Evolutionary conservation across 2,888 invertebrate genomes (phyloP).

Genomic region (Lasius platythorax): DNA sequence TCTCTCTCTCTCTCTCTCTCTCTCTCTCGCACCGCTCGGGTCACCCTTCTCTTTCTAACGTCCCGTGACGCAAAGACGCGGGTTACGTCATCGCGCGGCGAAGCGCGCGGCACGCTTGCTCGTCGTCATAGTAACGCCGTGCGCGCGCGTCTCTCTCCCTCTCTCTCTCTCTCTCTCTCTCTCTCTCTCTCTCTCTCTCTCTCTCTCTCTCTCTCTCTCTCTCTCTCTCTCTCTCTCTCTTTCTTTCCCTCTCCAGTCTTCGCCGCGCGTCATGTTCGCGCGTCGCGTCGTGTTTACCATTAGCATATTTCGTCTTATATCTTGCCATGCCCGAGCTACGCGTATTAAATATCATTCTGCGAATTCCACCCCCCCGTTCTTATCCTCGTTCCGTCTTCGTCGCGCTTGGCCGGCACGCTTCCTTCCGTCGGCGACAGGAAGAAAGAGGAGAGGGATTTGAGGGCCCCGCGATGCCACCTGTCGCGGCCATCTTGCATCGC

Average conservation of each 20-base stretch:
- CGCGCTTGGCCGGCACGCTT: not conserved
- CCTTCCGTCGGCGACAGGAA: not conserved
- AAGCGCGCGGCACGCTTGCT: slow-evolving; percentile 69
- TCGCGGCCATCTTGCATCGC: not conserved
- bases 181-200: not conserved
- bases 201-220: slow-evolving; percentile 44
- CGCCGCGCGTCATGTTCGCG: slow-evolving; percentile 55
- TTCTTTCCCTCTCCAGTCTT: not conserved
- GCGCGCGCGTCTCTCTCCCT: slow-evolving; percentile 18
- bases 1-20: not conserved
- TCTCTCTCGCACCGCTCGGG: not conserved
- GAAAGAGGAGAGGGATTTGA: not conserved
- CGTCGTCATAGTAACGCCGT: slow-evolving; percentile 83
- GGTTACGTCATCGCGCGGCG: slow-evolving; percentile 83
- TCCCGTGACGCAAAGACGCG: slow-evolving; percentile 82
- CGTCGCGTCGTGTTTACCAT: slow-evolving; percentile 72
- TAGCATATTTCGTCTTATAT: slow-evolving; percentile 68
- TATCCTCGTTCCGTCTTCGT: not conserved
- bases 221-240: slow-evolving; percentile 51
- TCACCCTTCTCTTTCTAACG: slow-evolving; percentile 48
- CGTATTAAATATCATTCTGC: slow-evolving; percentile 68
- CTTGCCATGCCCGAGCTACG: slow-evolving; percentile 36
- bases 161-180: too few species aligned
- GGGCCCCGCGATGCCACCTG: not conserved
- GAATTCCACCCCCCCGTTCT: slow-evolving; percentile 27